phyloP scores from a whole-genome alignment of 1,140 invertebrate species.

The Ceratitis capitata region DNA sequence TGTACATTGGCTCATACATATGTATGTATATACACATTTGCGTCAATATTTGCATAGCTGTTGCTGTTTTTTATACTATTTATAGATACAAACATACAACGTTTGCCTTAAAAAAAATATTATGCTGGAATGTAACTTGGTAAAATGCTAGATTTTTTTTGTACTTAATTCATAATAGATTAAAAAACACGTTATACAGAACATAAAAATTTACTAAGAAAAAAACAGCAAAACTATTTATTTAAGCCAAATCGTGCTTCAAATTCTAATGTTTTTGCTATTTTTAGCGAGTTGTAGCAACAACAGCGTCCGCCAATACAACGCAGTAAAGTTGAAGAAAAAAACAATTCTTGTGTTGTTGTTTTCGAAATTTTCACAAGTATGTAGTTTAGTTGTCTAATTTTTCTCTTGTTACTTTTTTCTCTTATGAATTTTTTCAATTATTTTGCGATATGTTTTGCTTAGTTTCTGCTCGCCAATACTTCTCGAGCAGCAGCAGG shows the following conservation, averaged over 20 bases:
- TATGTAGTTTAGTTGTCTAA: slow-evolving; percentile 35
- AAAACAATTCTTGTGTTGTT: background rate
- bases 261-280: background rate
- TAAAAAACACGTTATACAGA: background rate
- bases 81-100: background rate
- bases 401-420: slow-evolving; percentile 1
- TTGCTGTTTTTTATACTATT: background rate
- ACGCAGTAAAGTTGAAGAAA: slow-evolving; percentile 20
- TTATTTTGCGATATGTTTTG: slow-evolving; percentile 17
- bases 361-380: slow-evolving; percentile 21
- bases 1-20: background rate
- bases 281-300: slow-evolving; percentile 11
- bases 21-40: background rate
- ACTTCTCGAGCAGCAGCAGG: background rate
- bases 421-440: slow-evolving; percentile 21
- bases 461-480: background rate
- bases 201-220: background rate
- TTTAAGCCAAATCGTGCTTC: background rate
- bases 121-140: background rate
- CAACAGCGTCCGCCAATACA: background rate
- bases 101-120: background rate
- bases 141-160: background rate
- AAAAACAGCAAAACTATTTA: background rate
- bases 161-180: too few species aligned
- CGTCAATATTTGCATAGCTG: background rate